A percentile compares a stretch with the other conserved stretches of the same genome.
Conservation (phyloP, 2,888 invertebrate genomes). For the Aphidoletes aphidimyza region DNA sequence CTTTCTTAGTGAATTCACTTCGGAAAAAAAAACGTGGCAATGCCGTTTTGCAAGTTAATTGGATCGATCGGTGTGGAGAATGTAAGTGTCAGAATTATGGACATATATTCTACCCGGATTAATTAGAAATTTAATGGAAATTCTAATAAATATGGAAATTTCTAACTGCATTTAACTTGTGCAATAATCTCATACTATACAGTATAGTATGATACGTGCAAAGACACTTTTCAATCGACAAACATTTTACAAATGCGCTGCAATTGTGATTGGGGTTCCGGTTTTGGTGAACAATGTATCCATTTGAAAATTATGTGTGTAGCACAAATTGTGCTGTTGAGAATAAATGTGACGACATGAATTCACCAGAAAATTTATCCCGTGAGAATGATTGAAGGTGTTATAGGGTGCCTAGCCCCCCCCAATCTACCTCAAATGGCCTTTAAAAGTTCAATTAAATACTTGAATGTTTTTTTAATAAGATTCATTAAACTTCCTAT, state of each 20-base stretch:
- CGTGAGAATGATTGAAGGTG: too few relatives aligned
- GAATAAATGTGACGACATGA: neutral
- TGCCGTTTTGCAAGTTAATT: neutral
- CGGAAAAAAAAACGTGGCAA: neutral
- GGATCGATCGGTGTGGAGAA: slow-evolving; percentile 3
- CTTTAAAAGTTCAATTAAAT: too few relatives aligned
- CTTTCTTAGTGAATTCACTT: neutral
- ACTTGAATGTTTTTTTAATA: too few relatives aligned
- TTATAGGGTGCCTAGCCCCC: too few relatives aligned
- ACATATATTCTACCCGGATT: slow-evolving; percentile 44
- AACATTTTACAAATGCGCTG: too few relatives aligned
- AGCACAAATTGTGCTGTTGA: neutral
- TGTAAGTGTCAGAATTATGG: slow-evolving; percentile 49
- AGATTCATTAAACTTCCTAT: too few relatives aligned
- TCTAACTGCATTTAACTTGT: too few relatives aligned
- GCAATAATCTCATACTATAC: too few relatives aligned
- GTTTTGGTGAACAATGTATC: slow-evolving; percentile 44
- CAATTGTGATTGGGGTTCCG: slow-evolving; percentile 43
- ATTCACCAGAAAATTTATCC: too few relatives aligned
- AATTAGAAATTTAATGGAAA: slow-evolving; percentile 40
- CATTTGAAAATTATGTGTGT: slow-evolving; percentile 6
- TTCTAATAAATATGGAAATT: slow-evolving; percentile 41
- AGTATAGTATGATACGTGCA: too few relatives aligned
- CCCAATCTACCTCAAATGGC: too few relatives aligned
- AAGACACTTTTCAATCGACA: too few relatives aligned